A percentile compares a stretch with the other conserved stretches of the same genome.
Evolutionary conservation across 2,113 vertebrate species (phyloP).

Genomic region (Megalops atlanticus): DNA sequence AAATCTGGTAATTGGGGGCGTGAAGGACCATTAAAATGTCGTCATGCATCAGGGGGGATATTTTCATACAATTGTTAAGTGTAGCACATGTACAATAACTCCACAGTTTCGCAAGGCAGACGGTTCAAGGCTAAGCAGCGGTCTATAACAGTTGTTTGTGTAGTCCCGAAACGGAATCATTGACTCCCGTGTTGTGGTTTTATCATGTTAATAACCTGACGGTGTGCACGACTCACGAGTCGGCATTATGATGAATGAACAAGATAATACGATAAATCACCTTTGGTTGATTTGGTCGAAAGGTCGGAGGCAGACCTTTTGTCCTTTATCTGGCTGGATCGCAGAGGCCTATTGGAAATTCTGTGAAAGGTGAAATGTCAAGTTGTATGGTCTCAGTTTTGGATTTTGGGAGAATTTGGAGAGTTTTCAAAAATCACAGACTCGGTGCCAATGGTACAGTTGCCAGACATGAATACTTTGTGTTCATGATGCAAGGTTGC

Average conservation of each 20-base stretch:
- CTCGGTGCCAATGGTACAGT: background rate
- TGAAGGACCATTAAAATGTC: background rate
- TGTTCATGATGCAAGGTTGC: background rate
- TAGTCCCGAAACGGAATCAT: background rate
- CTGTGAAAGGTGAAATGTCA: background rate
- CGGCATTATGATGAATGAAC: too few species aligned
- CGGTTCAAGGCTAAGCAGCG: background rate
- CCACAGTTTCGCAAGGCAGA: background rate
- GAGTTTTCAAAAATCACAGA: background rate
- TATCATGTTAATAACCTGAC: background rate
- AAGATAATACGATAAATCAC: background rate
- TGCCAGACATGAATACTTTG: background rate
- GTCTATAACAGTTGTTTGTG: background rate
- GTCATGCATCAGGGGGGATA: background rate
- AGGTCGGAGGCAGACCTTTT: background rate
- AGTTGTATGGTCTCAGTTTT: background rate
- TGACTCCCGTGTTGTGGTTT: background rate
- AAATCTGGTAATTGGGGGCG: background rate
- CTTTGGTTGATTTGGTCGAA: too few species aligned
- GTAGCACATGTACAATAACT: background rate
- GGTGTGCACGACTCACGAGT: background rate
- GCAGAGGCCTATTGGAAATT: background rate
- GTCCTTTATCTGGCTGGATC: too few species aligned
- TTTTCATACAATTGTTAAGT: background rate
- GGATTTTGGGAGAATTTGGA: background rate